Base-by-base conservation (phyloP, 2,113 vertebrate species). In the Ammospiza caudacuta region DNA sequence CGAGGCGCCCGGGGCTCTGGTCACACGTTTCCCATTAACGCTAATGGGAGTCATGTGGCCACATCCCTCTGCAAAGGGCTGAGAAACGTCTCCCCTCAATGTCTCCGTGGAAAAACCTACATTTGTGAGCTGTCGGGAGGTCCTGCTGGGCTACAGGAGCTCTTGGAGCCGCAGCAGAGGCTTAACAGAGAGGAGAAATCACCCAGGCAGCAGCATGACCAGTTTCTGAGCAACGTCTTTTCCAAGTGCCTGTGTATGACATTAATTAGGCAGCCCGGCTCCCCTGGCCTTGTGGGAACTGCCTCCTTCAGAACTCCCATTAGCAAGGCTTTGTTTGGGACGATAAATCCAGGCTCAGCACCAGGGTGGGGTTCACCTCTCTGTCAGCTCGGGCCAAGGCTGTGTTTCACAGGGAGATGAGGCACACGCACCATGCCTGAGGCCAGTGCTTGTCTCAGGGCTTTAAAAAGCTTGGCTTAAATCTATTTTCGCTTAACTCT, bases 141-240 rank as follows among this genome's bases (percentile, higher is more conserved):
- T 87, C 95, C 90, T 52, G 89, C 96, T 96, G 96, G 93, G 96
- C 83, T 80, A 87, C 93, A n/a, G 90, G 95, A 96, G 95, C 85
- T 92, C 94, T 77, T 81, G 92, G 83, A 86, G 92, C 88, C 79
- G 70, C 91, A 85, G 89, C 76, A 90, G 85, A 91, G 7, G 43
- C 49, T 84, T 67, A 73, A 67, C 2, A 1, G 74, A 94, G 94
- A 61, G 33, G 73, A 83, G 86, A 83, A 94, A 96, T 94, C 86
- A 94, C 72, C 80, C 57, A 9, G 95, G 95, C 91, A 74, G 94
- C 85, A 59, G 89, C 89, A 87, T 86, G 93, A 78, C 77, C 83
- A 39, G 84, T 93, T 94, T 94, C 78, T 93, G 75, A 89, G 82
- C 87, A 90, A 77, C 7, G 7, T 78, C 86, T 89, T 87, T 88